Base-by-base conservation (phyloP, 30 jellyfish, hydroid and myxozoan genomes). In the Aurelia aurita complex sp. Pacific region DNA sequence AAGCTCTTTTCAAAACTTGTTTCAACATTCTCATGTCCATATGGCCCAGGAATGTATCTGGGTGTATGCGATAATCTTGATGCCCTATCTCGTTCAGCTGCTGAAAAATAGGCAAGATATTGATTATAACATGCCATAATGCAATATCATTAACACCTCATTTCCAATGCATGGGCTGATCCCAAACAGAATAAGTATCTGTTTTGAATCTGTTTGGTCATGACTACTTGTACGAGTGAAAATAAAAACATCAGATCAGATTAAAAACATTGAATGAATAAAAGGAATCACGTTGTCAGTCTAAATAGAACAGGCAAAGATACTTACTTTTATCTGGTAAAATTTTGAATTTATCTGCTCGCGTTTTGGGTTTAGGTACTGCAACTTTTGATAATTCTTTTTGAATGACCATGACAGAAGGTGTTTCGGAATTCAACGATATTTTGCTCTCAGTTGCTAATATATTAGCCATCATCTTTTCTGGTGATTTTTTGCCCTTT, bases 301-400 rank as follows among this genome's bases (percentile, higher is more conserved):
- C 51, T 14, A 72, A 18, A 34, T 18, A 15, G 70, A 76, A 76
- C n/a, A 11, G 17, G 62, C 38, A 14, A 23, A 32, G n/a, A 33
- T 23, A 87, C 82, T 75, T 89, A 42, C 65, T 88, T 54, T 64
- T 81, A 34, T 69, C 86, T 10, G 23, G 77, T 34, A 43, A 13
- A n/a, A 11, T 2, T 29, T 81, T 51, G 42, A 77, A 87, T 60
- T 72, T 87, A 2, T 90, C 97, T 69, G 81, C 76, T 83, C 97
- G 76, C 55, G 95, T 78, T 34, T 72, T 90, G 40, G 95, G 91
- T 46, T 85, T 90, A 13, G 73, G 61, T 46, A 35, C 68, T 42
- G 65, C 1, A 8, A n/a, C 17, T 60, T 53, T 72, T 77, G 85
- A 69, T 77, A 76, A 42, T 74, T 90, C 97, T 67, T 88, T 50